A percentile compares a stretch with the other conserved stretches of the same genome.
Evolutionary conservation across 37 sponge, comb jelly and placozoan genomes (phyloP).

Genomic region (Cladorhizidae sp.): DNA sequence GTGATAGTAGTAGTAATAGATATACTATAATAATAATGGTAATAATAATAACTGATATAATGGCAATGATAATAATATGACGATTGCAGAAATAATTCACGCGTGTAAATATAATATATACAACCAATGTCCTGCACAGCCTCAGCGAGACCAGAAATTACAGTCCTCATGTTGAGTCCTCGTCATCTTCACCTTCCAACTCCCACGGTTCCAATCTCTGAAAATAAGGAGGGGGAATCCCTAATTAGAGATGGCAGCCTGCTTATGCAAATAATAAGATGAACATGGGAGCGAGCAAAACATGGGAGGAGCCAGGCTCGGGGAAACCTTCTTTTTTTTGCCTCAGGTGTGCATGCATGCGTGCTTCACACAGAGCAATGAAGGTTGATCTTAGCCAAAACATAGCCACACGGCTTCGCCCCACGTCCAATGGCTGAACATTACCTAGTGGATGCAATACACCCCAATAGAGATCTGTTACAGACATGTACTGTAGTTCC

Average conservation of each 20-base stretch:
- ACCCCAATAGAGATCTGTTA: background rate
- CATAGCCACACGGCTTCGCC: background rate
- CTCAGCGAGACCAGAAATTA: too few species aligned
- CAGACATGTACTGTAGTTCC: background rate
- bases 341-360: too few species aligned
- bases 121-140: background rate
- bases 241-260: background rate
- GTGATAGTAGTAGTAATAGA: background rate
- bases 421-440: background rate
- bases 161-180: too few species aligned
- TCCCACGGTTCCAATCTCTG: conserved; percentile 12
- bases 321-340: too few species aligned
- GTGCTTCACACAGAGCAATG: too few species aligned
- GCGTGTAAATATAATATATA: background rate
- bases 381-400: background rate
- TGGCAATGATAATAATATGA: background rate
- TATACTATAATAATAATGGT: too few species aligned
- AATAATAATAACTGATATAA: too few species aligned
- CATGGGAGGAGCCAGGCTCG: too few species aligned
- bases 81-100: background rate
- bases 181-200: background rate
- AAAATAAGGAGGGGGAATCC: background rate
- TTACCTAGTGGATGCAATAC: background rate
- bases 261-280: too few species aligned
- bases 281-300: too few species aligned